Evolutionary conservation across 2,113 vertebrate genomes (phyloP).

Genomic region (Semnornis frantzii): DNA sequence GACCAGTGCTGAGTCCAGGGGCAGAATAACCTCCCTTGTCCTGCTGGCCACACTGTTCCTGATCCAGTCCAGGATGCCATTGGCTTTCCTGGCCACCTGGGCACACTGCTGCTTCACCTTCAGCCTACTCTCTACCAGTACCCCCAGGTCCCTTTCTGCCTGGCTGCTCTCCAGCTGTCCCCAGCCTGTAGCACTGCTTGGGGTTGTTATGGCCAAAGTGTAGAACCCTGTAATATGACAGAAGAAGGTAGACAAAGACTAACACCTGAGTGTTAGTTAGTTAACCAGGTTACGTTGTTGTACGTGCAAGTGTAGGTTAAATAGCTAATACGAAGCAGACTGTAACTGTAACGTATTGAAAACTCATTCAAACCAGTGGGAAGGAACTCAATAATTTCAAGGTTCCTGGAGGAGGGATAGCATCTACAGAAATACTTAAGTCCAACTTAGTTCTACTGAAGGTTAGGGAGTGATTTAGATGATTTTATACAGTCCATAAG

Average conservation of each 20-base stretch:
- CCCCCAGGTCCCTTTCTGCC: no score
- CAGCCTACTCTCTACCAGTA: no score
- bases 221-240: neutral
- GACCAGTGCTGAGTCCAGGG: no score
- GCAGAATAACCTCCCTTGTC: no score
- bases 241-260: neutral
- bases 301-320: neutral
- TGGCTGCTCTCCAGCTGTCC: no score
- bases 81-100: no score
- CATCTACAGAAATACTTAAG: neutral
- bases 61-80: no score
- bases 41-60: no score
- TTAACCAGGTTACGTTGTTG: neutral
- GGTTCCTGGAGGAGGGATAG: neutral
- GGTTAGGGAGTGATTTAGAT: neutral
- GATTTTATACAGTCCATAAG: neutral
- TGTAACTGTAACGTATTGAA: neutral
- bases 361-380: neutral
- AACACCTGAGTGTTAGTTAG: no score
- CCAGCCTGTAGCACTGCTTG: no score
- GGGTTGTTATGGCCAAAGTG: no score
- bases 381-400: neutral
- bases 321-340: neutral
- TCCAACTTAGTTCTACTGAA: neutral
- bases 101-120: no score